These are phyloP conservation scores for Caretta caretta DNA, from an alignment of 2,113 vertebrate genomes.

Conservation along the genomic window DNA sequence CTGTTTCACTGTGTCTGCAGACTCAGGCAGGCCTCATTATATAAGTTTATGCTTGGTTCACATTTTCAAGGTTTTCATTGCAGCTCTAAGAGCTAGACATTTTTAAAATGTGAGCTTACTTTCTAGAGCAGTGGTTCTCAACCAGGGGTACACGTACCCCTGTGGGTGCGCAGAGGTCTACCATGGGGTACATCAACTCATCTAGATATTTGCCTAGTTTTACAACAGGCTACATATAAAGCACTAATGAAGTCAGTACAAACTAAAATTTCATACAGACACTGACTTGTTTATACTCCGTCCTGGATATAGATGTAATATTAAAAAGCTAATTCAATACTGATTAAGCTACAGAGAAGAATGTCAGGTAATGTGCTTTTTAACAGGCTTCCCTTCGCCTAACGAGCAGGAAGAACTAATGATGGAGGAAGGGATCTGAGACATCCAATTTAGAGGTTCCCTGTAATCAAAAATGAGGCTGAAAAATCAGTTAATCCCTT, in stretches of 20 bases:
- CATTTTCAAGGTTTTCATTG: not conserved
- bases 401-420: not conserved
- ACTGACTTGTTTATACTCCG: not conserved
- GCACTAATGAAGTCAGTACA: no score
- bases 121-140: not conserved
- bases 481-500: not conserved
- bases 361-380: not conserved
- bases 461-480: not conserved
- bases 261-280: no score
- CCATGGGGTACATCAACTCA: no score
- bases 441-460: not conserved
- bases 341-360: not conserved
- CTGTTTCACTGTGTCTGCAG: not conserved
- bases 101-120: constrained; percentile 7
- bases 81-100: not conserved
- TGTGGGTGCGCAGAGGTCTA: no score
- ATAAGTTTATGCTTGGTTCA: not conserved
- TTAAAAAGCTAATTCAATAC: not conserved
- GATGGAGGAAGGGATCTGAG: not conserved
- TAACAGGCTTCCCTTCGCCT: not conserved
- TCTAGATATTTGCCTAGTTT: no score
- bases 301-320: not conserved
- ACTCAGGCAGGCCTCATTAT: not conserved
- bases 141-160: no score
- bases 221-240: no score